phyloP scores from a whole-genome alignment of 2,888 invertebrate species.

The Drosophila melanosoma region DNA sequence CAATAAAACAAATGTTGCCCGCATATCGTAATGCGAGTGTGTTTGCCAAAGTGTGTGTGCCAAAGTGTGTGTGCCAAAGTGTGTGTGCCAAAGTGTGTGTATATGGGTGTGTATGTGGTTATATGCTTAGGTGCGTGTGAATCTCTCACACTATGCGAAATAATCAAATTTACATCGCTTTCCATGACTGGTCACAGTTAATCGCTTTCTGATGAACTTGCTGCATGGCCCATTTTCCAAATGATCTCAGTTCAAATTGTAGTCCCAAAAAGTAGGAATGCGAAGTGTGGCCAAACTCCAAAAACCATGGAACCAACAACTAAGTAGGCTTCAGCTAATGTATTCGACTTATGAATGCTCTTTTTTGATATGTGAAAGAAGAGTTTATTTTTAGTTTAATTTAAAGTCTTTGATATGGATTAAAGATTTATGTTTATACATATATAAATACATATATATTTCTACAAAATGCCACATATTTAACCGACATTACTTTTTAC shows the following conservation, averaged over 20 bases:
- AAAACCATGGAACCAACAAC: background rate
- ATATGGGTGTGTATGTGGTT: background rate
- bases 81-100: slow-evolving; percentile 4
- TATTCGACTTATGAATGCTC: slow-evolving; percentile 1
- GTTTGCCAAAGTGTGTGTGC: background rate
- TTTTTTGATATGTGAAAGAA: background rate
- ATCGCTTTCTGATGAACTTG: slow-evolving; percentile 56
- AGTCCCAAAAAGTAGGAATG: background rate
- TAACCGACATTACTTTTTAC: background rate
- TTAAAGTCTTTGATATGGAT: background rate
- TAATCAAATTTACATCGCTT: slow-evolving; percentile 70
- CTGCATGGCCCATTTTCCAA: slow-evolving; percentile 27
- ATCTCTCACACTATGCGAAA: slow-evolving; percentile 40
- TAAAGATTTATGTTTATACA: background rate
- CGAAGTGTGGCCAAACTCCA: slow-evolving; percentile 1
- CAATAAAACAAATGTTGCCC: slow-evolving; percentile 51
- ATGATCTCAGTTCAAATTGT: slow-evolving; percentile 20
- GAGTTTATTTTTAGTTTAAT: background rate
- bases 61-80: slow-evolving; percentile 13
- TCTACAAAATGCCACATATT: background rate
- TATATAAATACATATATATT: too few species aligned
- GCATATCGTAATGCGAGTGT: slow-evolving; percentile 20
- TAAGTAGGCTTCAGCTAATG: slow-evolving; percentile 6
- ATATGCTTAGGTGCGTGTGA: slow-evolving; percentile 23
- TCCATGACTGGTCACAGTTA: slow-evolving; percentile 26